Evolutionary conservation across 2,113 vertebrate genomes (phyloP).

Genomic region (Gallinago paraguaiae): DNA sequence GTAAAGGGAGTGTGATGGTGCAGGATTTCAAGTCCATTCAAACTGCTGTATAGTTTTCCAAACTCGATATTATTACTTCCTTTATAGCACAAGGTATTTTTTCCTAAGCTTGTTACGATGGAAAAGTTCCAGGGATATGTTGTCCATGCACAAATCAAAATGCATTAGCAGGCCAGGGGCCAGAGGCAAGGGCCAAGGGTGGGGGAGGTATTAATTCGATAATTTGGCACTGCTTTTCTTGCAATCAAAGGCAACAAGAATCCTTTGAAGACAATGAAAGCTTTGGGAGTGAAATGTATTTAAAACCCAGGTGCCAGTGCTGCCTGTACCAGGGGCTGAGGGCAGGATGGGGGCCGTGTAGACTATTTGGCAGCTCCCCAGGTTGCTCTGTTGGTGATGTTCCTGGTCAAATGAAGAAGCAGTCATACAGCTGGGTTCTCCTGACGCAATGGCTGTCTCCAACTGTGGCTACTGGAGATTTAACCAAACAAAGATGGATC

Average conservation of each 20-base stretch:
- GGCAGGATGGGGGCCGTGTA: neutral
- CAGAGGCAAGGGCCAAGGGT: constrained; percentile 3
- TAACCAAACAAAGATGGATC: neutral
- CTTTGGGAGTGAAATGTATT: neutral
- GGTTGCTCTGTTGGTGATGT: neutral
- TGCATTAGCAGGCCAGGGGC: constrained; percentile 27
- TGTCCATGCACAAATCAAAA: constrained; percentile 34
- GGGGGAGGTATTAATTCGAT: neutral
- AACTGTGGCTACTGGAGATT: neutral
- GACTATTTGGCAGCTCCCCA: neutral
- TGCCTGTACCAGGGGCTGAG: rapidly evolving
- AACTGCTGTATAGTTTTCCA: constrained; percentile 61
- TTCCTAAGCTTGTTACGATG: constrained; percentile 58
- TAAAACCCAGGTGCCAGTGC: neutral
- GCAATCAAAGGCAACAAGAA: neutral
- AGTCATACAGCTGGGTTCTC: neutral
- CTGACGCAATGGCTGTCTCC: neutral
- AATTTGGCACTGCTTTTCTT: neutral
- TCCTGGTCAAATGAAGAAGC: neutral
- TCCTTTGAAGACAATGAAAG: neutral
- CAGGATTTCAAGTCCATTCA: constrained; percentile 66
- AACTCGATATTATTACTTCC: constrained; percentile 76
- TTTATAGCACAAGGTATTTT: constrained; percentile 57
- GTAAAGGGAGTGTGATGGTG: constrained; percentile 4
- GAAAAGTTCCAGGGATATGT: constrained; percentile 60